Conservation (phyloP, 2,888 invertebrate species). For the Drosophila emarginata region DNA sequence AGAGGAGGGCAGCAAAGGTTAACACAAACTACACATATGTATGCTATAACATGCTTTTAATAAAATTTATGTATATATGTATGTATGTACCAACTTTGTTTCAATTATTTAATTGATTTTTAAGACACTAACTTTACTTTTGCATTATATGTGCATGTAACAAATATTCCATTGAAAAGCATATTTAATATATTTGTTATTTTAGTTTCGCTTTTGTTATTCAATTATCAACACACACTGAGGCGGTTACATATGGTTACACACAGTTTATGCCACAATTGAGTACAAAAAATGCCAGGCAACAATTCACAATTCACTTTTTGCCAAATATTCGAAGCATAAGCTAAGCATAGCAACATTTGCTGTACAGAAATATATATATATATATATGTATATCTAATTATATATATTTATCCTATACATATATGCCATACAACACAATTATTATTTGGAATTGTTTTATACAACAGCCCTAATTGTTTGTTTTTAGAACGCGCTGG, state of each 20-base stretch:
- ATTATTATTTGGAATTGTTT: slow-evolving; percentile 3
- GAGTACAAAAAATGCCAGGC: background rate
- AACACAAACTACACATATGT: background rate
- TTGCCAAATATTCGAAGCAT: background rate
- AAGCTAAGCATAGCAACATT: slow-evolving; percentile 8
- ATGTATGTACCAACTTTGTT: background rate
- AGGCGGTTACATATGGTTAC: background rate
- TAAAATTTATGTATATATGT: too few relatives aligned
- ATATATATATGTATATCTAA: background rate
- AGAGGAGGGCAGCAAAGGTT: background rate
- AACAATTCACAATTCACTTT: slow-evolving; percentile 7
- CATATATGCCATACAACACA: background rate
- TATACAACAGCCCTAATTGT: slow-evolving; percentile 4
- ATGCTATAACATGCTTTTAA: background rate
- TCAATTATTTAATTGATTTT: background rate
- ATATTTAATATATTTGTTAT: slow-evolving; percentile 32
- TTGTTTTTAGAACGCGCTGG: slow-evolving; percentile 35
- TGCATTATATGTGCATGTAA: background rate
- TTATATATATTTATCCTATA: background rate
- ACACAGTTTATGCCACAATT: slow-evolving; percentile 4
- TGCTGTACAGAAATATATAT: background rate
- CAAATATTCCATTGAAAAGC: slow-evolving; percentile 1
- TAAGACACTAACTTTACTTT: background rate
- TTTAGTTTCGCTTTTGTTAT: slow-evolving; percentile 40
- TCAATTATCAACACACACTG: background rate